Percentiles rank a stretch among this genome's conserved stretches.
Evolutionary conservation across 2,888 invertebrate species (phyloP).

Genomic region (Drosophila rubida): DNA sequence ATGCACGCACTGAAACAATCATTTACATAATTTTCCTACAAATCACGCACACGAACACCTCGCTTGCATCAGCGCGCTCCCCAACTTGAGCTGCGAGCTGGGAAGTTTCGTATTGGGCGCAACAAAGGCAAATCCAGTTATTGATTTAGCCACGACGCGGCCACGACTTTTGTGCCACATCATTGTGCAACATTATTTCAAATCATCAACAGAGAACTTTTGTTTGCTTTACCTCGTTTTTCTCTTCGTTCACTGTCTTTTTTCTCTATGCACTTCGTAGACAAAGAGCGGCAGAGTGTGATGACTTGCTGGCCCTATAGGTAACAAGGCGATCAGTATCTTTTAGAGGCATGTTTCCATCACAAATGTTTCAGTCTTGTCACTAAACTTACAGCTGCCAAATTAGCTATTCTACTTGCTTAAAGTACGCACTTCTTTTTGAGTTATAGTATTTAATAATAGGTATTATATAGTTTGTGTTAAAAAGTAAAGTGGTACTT

Average conservation of each 20-base stretch:
- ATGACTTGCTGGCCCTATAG: neutral
- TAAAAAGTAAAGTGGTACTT: too few species aligned
- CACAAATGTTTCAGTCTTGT: too few species aligned
- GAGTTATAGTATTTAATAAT: too few species aligned
- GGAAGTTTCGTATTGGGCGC: conserved; percentile 16
- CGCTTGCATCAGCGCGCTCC: conserved; percentile 16
- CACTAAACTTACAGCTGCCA: too few species aligned
- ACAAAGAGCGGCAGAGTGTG: neutral
- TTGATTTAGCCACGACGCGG: conserved; percentile 63
- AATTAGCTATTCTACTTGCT: too few species aligned
- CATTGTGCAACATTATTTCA: conserved; percentile 71
- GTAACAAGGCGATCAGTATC: neutral
- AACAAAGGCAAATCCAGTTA: conserved; percentile 47
- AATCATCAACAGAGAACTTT: conserved; percentile 64
- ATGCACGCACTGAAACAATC: conserved; percentile 59
- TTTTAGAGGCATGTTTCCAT: too few species aligned
- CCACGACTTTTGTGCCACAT: conserved; percentile 63
- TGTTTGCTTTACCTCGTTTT: conserved; percentile 36
- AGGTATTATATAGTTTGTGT: too few species aligned
- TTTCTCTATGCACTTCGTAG: neutral
- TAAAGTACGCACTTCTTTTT: too few species aligned
- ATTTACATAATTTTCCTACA: conserved; percentile 77
- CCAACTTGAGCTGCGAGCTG: neutral
- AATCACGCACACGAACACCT: conserved; percentile 67
- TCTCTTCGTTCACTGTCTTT: conserved; percentile 3